Evolutionary conservation across 2,888 invertebrate genomes (phyloP), one percentile per base, ranked within the genome.

Genomic region (Palloptera scutellata): DNA sequence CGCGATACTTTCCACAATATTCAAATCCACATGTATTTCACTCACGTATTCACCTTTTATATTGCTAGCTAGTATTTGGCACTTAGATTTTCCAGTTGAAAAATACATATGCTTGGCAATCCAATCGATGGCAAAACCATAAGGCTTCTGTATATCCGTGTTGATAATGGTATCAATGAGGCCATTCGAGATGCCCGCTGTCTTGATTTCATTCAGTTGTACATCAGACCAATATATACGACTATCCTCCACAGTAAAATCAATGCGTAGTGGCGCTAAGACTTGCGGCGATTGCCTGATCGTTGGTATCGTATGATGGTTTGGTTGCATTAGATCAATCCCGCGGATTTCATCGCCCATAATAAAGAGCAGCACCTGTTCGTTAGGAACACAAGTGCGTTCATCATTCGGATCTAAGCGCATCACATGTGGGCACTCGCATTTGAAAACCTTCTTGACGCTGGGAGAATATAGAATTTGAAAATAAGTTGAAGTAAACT

Each of bases 341-440:
- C 95, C 96, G 61, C 94, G 89, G 74, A 96, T 92, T 86, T 93
- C 93, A 75, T 90, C 91, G 51, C 88, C 86, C 78, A 91, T 87
- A 2, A 92, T 91, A 78, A 95, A 91, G 73, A 96, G 86, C 71
- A 96, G 84, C 65, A 95, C 92, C 77, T 89, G 89, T 83, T 94
- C 93, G 84, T 94, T 93, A 68, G 89, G 92, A 88, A 86, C 75
- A 82, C 85, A 81, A 55, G 82, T 81, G 41, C 81, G 91, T 66
- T 88, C 86, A 82, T 94, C 91, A 0, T 81, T 73, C 0, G 79
- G 76, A 66, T 88, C 88, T 41, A 96, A 86, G 53, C 91, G 89
- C 92, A 94, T 95, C 62, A 95, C 89, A 86, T 96, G 95, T 19
- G 95, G 95, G 81, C 95, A 95, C 72, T 92, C 93, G 85, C 95